Base-by-base conservation (phyloP, 2,797 vertebrate genomes). In the Knipowitschia caucasica region DNA sequence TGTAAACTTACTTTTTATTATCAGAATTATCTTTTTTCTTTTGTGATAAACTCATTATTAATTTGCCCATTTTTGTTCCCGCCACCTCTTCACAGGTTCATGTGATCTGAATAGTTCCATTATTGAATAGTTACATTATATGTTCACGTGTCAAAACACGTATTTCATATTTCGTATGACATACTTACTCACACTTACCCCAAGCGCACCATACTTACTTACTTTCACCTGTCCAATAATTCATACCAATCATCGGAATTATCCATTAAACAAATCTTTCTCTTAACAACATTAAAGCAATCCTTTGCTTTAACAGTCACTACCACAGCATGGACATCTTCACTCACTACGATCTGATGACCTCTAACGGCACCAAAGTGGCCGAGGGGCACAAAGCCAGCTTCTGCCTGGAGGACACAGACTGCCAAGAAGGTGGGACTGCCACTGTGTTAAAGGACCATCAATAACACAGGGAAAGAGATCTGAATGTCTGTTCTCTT, bases 291-390 rank as follows among this genome's bases (percentile, higher is more conserved):
- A n/a, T 8, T 39, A 3, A 18, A 20, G 1, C 4, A 1, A 20
- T 17, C 15, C 18, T 43, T 24, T 43, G 7, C 38, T 53, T 17
- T 2, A 1, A 1, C 72, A 98, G 96, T 73, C 97, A 99, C 80
- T 99, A 99, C 78, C 97, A 99, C 89, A 99, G 97, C 67, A 99
- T 99, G 97, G 94, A 98, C 25, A 89, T 99, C 64, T 99, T 99
- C 86, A 99, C 97, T 12, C 93, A 98, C 86, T 99, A 99, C 0
- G 97, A 99, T 31, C 89, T 99, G 70, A 83, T 99, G 61, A 95
- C 91, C 1, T 71, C 89, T 56, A 99, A 98, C 0, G 97, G 97
- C 26, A 95, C 90, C 67, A 94, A 92, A 75, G 93, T 98, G 78
- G 97, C 97, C 0, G 97, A 99, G 33, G 97, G 97, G 56, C 96